Evolutionary conservation across 2,888 invertebrate species (phyloP).

Genomic region (Bimastos eiseni): DNA sequence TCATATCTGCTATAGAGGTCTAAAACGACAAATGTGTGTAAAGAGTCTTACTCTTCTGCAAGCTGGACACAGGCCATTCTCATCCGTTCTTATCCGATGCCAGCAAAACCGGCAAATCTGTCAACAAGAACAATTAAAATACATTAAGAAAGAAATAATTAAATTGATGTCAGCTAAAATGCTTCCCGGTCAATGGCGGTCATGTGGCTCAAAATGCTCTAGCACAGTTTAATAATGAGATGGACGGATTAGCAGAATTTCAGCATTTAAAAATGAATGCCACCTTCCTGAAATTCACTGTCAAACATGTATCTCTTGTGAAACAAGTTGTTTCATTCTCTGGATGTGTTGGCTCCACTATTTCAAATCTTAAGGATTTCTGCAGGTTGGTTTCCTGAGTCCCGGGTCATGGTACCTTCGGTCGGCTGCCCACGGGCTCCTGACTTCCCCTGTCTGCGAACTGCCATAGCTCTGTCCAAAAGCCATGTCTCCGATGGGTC

Average conservation of each 20-base stretch:
- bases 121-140: not conserved
- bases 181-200: not conserved
- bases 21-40: not conserved
- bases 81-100: slow-evolving; percentile 98
- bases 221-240: not conserved
- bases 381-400: too few relatives aligned
- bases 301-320: not conserved
- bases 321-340: not conserved
- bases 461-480: too few relatives aligned
- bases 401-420: too few relatives aligned
- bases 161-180: not conserved
- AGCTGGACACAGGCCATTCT: slow-evolving; percentile 97
- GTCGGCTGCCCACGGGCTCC: too few relatives aligned
- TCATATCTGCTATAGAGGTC: not conserved
- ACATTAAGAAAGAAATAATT: not conserved
- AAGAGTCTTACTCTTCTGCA: slow-evolving; percentile 81
- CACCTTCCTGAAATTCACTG: not conserved
- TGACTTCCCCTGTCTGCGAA: too few relatives aligned
- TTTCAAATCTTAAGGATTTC: too few relatives aligned
- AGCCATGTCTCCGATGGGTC: too few relatives aligned
- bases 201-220: not conserved
- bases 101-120: slow-evolving; percentile 99
- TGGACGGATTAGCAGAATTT: not conserved
- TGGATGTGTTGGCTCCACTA: too few relatives aligned
- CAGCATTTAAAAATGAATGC: not conserved